phyloP scores from a whole-genome alignment of 2,113 vertebrate species.

The Heptranchias perlo region DNA sequence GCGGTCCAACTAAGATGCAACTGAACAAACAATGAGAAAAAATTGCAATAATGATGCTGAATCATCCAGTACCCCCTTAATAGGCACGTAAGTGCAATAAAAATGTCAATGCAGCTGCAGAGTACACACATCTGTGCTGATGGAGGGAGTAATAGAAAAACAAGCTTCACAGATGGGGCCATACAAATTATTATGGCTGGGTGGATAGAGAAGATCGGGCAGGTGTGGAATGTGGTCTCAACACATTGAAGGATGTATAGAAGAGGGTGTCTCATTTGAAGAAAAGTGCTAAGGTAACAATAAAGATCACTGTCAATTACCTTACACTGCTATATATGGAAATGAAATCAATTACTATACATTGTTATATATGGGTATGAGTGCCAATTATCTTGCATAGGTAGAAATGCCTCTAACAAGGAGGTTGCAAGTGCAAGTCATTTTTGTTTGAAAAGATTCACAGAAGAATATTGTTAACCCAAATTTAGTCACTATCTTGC shows the following conservation, averaged over 20 bases:
- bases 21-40: neutral
- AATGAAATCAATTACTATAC: neutral
- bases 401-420: neutral
- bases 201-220: neutral
- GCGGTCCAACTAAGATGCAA: neutral
- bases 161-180: neutral
- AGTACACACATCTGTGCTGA: neutral
- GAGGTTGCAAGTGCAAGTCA: neutral
- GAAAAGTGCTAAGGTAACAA: neutral
- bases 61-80: neutral
- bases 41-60: too few relatives aligned
- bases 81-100: neutral
- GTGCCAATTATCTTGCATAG: neutral
- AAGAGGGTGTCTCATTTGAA: neutral
- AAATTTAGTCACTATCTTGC: neutral
- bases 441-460: neutral
- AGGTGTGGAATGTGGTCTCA: neutral
- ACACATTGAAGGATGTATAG: neutral
- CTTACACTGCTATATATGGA: neutral
- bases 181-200: neutral
- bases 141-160: neutral
- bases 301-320: neutral
- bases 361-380: neutral
- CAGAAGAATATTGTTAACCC: neutral
- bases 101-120: neutral